Percentiles rank a stretch among this genome's conserved stretches.
Conservation (phyloP, 2,888 invertebrate genomes). For the Chouioia cunea region DNA sequence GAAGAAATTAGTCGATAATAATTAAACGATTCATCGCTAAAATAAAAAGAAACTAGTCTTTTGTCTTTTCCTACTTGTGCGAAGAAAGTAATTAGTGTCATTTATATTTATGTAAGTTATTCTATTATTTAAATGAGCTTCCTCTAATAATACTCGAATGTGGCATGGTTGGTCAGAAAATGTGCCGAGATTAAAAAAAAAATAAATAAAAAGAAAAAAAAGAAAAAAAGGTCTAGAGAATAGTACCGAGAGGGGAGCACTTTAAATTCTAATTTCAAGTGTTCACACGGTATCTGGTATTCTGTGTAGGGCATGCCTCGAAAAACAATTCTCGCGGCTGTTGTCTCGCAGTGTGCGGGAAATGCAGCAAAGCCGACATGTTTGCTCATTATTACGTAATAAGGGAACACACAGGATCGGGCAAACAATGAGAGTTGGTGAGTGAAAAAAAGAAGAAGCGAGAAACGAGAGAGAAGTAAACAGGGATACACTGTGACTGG, state of each 20-base stretch:
- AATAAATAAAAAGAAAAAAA: background rate
- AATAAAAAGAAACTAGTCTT: too few relatives aligned
- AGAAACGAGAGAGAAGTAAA: background rate
- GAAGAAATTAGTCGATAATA: too few relatives aligned
- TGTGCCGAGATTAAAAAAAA: too few relatives aligned
- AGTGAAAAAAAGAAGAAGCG: background rate
- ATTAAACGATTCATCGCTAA: too few relatives aligned
- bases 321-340: background rate
- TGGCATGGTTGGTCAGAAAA: too few relatives aligned
- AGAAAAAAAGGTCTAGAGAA: background rate
- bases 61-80: too few relatives aligned
- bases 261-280: slow-evolving; percentile 10
- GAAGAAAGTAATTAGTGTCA: too few relatives aligned
- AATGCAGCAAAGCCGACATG: background rate
- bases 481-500: too few relatives aligned
- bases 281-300: slow-evolving; percentile 9
- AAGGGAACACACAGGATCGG: slow-evolving; percentile 8
- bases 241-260: background rate
- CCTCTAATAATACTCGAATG: too few relatives aligned
- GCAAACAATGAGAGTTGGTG: background rate
- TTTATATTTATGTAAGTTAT: too few relatives aligned
- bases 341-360: too few relatives aligned
- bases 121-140: too few relatives aligned
- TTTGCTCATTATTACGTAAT: slow-evolving; percentile 25
- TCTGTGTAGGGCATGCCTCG: slow-evolving; percentile 8